A percentile compares a stretch with the other conserved stretches of the same genome.
phyloP scores from a whole-genome alignment of 2,797 vertebrate genomes.

The Pipistrellus nathusii region DNA sequence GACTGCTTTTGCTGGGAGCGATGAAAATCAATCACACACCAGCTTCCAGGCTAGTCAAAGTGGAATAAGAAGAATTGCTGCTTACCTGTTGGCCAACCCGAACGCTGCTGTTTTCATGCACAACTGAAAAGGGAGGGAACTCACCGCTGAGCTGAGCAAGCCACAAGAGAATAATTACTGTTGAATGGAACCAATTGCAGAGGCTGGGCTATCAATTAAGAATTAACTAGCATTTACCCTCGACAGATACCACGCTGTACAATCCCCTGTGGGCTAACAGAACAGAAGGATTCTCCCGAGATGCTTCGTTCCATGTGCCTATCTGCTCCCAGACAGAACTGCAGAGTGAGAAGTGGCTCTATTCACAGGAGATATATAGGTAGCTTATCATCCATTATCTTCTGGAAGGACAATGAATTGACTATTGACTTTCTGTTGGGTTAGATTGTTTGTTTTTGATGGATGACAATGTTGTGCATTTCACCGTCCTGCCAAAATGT shows the following conservation, averaged over 20 bases:
- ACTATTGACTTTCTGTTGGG: background rate
- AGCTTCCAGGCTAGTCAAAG: constrained; percentile 14
- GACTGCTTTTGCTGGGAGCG: constrained; percentile 45
- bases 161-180: constrained; percentile 63
- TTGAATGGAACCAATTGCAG: constrained; percentile 63
- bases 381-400: background rate
- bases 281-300: constrained; percentile 19
- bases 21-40: background rate
- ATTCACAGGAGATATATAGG: background rate
- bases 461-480: background rate
- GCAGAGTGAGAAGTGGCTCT: background rate
- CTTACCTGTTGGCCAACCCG: background rate
- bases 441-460: constrained; percentile 17
- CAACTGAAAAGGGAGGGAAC: background rate
- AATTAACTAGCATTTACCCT: constrained; percentile 69
- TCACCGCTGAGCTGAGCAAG: constrained; percentile 40
- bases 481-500: background rate
- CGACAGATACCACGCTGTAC: background rate
- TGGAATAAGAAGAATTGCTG: background rate
- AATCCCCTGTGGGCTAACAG: constrained; percentile 28
- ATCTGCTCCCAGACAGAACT: background rate
- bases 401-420: background rate
- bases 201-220: constrained; percentile 73
- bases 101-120: background rate
- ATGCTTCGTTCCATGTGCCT: background rate